These are phyloP conservation scores for Neoarius graeffei DNA, from an alignment of 2,113 vertebrate genomes.

Conservation along the genomic window DNA sequence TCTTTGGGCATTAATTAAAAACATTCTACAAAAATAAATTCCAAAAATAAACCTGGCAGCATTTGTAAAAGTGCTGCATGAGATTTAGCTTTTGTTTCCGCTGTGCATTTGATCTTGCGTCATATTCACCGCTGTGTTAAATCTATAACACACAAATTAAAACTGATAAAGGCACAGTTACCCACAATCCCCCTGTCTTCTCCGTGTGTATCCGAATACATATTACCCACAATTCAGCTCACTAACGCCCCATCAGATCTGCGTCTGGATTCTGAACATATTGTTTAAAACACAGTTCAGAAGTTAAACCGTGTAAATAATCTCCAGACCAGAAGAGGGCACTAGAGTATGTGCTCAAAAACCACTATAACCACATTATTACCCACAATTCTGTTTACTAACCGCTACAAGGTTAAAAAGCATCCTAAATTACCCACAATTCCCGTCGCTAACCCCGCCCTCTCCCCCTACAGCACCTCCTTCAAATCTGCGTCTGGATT, in stretches of 20 bases:
- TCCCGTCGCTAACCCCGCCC: background rate
- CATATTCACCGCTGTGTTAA: background rate
- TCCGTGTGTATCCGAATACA: background rate
- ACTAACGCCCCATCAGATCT: constrained; percentile 70
- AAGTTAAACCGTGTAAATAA: background rate
- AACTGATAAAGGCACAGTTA: constrained; percentile 62
- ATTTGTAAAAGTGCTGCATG: background rate
- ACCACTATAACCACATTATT: background rate
- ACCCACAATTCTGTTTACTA: background rate
- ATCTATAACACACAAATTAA: constrained; percentile 63
- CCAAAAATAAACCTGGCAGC: background rate
- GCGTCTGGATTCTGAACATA: background rate
- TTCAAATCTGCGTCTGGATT: background rate
- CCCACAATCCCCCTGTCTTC: constrained; percentile 80
- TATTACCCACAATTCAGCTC: constrained; percentile 84
- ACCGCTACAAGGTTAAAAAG: background rate
- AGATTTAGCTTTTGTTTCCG: background rate
- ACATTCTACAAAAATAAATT: background rate
- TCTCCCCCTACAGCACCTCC: background rate
- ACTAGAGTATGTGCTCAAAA: background rate
- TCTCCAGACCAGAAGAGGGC: background rate
- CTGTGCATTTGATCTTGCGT: background rate
- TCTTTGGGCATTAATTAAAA: constrained; percentile 1
- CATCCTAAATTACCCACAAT: background rate
- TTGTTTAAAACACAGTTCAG: background rate